phyloP scores from a whole-genome alignment of 1,140 invertebrate species.

The Eumaeus atala region DNA sequence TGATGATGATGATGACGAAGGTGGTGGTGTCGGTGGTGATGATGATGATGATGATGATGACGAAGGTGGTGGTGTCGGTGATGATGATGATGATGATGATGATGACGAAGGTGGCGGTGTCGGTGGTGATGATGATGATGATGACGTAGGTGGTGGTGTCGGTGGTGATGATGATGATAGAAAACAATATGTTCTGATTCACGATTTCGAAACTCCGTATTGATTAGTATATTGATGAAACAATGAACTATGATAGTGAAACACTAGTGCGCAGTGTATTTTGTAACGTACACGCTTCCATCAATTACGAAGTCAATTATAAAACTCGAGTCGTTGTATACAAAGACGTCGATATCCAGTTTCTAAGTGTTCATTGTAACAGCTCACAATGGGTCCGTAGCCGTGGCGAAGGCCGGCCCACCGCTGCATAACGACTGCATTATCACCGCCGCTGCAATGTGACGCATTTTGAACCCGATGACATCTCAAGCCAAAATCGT shows the following conservation, averaged over 20 bases:
- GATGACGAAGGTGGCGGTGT: too few relatives aligned
- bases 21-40: too few relatives aligned
- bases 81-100: too few relatives aligned
- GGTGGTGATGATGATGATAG: too few relatives aligned
- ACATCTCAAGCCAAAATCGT: slow-evolving; percentile 4
- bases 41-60: too few relatives aligned
- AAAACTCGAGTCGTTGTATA: slow-evolving; percentile 40
- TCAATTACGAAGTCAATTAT: slow-evolving; percentile 45
- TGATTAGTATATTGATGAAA: not conserved
- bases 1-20: too few relatives aligned
- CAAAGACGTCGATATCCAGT: slow-evolving; percentile 63
- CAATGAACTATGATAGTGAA: slow-evolving; percentile 12
- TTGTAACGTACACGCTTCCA: slow-evolving; percentile 19
- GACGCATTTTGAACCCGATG: slow-evolving; percentile 21
- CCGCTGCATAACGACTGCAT: slow-evolving; percentile 63
- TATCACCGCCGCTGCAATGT: slow-evolving; percentile 37
- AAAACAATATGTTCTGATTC: too few relatives aligned
- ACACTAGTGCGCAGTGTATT: slow-evolving; percentile 12
- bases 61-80: too few relatives aligned
- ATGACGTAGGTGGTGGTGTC: too few relatives aligned
- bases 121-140: too few relatives aligned
- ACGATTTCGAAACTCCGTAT: too few relatives aligned
- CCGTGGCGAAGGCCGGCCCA: slow-evolving; percentile 66
- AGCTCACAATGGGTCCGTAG: slow-evolving; percentile 58
- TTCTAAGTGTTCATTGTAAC: slow-evolving; percentile 65